Evolutionary conservation across 2,888 invertebrate species (phyloP).

Genomic region (Eristalis arbustorum): DNA sequence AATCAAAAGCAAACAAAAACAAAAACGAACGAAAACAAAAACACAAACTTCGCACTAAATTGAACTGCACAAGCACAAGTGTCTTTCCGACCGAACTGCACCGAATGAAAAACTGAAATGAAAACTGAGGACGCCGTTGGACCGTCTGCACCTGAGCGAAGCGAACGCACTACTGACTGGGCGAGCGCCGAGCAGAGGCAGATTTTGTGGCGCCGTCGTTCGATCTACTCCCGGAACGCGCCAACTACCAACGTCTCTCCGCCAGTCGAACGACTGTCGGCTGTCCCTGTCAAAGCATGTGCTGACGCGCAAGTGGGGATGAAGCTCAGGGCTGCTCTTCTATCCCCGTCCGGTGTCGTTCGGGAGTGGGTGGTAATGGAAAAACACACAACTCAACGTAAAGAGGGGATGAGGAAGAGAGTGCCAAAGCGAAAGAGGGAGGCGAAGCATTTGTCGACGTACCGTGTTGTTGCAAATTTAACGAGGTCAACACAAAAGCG

Average conservation of each 20-base stretch:
- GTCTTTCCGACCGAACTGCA: conserved; percentile 20
- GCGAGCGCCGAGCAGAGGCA: conserved; percentile 35
- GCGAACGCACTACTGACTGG: conserved; percentile 57
- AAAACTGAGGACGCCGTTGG: conserved; percentile 2
- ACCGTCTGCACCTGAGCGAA: conserved; percentile 38
- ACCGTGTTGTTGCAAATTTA: conserved; percentile 11
- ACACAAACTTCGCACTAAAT: conserved; percentile 31
- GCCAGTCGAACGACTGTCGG: conserved; percentile 10
- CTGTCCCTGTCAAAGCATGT: background rate
- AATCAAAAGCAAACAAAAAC: background rate
- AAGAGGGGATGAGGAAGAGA: background rate
- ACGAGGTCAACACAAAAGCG: conserved; percentile 55
- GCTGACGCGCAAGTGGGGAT: conserved; percentile 25
- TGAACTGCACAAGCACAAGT: conserved; percentile 21
- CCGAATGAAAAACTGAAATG: background rate
- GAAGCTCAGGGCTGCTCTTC: conserved; percentile 48
- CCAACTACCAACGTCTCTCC: conserved; percentile 14
- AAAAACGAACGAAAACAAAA: conserved; percentile 6
- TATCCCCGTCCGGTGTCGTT: background rate
- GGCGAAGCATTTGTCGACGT: background rate
- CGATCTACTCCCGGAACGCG: conserved; percentile 44
- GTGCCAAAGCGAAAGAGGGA: background rate
- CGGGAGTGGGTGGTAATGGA: background rate
- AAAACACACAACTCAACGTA: background rate
- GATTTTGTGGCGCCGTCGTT: conserved; percentile 43